Evolutionary conservation across 2,888 invertebrate species (phyloP), one percentile per base, ranked within the genome.

Genomic region (Pseudococcus longispinus): DNA sequence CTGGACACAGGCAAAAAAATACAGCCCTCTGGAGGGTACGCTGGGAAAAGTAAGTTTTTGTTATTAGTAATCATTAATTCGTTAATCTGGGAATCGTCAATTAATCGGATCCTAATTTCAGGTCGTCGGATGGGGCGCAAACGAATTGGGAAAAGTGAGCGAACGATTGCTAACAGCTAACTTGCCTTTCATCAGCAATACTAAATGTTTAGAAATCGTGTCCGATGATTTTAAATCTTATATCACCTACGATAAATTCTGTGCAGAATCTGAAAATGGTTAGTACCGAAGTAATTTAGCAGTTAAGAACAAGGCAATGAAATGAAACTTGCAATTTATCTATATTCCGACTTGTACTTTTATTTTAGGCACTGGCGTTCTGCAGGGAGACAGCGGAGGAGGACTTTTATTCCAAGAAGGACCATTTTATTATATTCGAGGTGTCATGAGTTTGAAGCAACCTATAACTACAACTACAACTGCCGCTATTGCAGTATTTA

Each of bases 121-220:
- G 89, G 88, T 89, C 26, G 89, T 89, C 4, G 89, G 89, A 26
- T 89, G 89, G 89, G 89, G 89, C 15, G 20, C 88, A n/a, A 89
- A 88, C 3, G 87, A 88, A 65, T 88, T 87, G 11, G 84, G 83
- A 13, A 83, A 44, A 26, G 29, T 26, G 8, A 89, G 89, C 87
- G 86, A 88, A 44, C 55, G 60, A 26, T 87, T 89, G n/a, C 85
- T 88, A 87, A 87, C 88, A n/a, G 88, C 88, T 9, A 83, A 83
- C n/a, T 85, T 89, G 6, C 89, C 89, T 11, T 88, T 88, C 74
- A 86, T 89, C 15, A 87, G 88, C 55, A 88, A 88, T 20, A 70
- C 65, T 9, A 55, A 87, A 3, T 89, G 89, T 87, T 83, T 87
- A 0, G 26, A 46, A 3, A 87, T 87, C 15, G 82, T 88, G 5